Conservation (phyloP, 2,113 vertebrate species). For the Eurypyga helias region DNA sequence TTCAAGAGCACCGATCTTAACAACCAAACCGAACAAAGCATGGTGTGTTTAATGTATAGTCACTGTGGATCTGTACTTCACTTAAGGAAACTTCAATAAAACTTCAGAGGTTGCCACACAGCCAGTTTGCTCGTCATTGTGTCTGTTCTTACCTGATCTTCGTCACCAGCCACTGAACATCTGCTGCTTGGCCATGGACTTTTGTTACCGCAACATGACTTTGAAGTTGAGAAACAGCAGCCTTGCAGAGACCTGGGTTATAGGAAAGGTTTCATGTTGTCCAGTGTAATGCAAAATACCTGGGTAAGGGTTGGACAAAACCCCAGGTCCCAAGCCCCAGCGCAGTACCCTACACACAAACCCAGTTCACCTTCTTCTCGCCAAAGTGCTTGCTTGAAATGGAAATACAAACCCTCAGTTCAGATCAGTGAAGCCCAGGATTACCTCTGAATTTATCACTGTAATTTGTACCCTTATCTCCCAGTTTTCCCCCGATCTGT, state of each 20-base stretch:
- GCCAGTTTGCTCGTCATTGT: not conserved
- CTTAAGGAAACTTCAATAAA: not conserved
- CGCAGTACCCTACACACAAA: not conserved
- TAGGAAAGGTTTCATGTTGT: not conserved
- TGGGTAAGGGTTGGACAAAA: not conserved
- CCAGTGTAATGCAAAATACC: not conserved
- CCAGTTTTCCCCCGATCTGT: not conserved
- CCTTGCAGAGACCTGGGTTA: not conserved
- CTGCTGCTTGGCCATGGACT: not conserved
- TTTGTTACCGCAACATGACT: not conserved
- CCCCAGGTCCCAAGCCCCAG: not conserved
- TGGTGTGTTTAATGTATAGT: not conserved
- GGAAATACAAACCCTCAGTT: not conserved
- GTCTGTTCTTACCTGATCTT: not conserved
- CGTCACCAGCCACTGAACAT: not conserved
- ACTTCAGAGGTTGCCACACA: not conserved
- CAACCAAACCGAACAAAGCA: not conserved
- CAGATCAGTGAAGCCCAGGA: not conserved
- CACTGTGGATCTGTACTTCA: not conserved
- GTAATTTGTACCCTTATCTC: not conserved
- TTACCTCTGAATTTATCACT: not conserved
- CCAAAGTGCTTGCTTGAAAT: not conserved
- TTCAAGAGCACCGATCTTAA: not conserved
- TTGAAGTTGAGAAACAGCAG: not conserved
- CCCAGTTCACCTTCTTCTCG: not conserved